Percentiles rank a stretch among this genome's conserved stretches.
Evolutionary conservation across 2,797 vertebrate genomes (phyloP).

Genomic region (Mionectes olivaceus): DNA sequence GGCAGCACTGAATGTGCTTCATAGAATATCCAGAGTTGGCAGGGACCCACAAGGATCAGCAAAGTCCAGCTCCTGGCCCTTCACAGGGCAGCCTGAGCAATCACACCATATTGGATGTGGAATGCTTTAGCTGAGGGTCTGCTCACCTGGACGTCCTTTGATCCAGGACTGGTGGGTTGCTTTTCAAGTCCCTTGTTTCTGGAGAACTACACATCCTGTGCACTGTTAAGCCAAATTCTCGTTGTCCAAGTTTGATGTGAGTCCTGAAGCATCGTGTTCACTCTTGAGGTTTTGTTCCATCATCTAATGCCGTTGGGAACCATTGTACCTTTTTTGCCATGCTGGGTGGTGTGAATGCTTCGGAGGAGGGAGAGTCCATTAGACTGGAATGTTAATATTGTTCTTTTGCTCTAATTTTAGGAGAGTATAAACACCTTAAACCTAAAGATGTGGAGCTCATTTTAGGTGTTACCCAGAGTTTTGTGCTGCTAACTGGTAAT

Average conservation of each 20-base stretch:
- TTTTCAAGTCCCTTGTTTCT: not conserved
- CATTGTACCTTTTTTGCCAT: rapidly evolving
- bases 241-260: rapidly evolving
- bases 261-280: not conserved
- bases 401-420: not conserved
- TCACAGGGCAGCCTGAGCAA: not conserved
- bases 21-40: not conserved
- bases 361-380: not conserved
- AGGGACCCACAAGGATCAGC: not conserved
- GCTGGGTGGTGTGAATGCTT: rapidly evolving
- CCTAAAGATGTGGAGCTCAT: not conserved
- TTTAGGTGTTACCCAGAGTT: not conserved
- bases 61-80: not conserved
- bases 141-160: rapidly evolving
- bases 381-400: not conserved
- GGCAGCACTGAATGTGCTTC: not conserved
- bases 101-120: rapidly evolving
- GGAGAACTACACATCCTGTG: not conserved
- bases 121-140: not conserved
- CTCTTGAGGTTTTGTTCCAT: not conserved
- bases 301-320: not conserved
- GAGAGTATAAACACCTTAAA: rapidly evolving
- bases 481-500: not conserved
- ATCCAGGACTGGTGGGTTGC: not conserved
- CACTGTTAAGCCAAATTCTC: not conserved